Percentiles rank a stretch among this genome's conserved stretches.
Evolutionary conservation across 2,888 invertebrate species (phyloP).

Genomic region (Punctoribates punctum): DNA sequence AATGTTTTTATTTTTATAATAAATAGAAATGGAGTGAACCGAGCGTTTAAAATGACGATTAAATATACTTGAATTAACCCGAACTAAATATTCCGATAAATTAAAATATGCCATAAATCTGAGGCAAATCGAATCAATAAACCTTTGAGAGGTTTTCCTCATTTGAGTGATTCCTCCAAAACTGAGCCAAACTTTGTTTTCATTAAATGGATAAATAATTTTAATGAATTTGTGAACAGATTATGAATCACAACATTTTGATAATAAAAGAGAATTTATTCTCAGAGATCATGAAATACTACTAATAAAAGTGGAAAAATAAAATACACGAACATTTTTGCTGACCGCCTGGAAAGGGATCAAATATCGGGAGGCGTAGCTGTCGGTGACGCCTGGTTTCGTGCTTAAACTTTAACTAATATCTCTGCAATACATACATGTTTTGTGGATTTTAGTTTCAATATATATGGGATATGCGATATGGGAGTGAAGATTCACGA

Average conservation of each 20-base stretch:
- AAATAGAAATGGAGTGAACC: background rate
- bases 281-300: background rate
- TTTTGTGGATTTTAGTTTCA: slow-evolving; percentile 31
- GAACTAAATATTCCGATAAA: slow-evolving; percentile 8
- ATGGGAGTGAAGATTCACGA: slow-evolving; percentile 31
- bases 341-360: slow-evolving; percentile 37
- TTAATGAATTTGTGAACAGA: slow-evolving; percentile 21
- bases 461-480: background rate
- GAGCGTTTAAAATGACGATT: background rate
- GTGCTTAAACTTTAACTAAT: slow-evolving; percentile 39
- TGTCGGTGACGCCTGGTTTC: slow-evolving; percentile 35
- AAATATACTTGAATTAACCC: background rate
- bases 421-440: slow-evolving; percentile 24
- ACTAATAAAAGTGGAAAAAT: slow-evolving; percentile 19
- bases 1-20: background rate
- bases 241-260: slow-evolving; percentile 22
- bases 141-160: background rate
- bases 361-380: slow-evolving; percentile 37
- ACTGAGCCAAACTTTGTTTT: too few species aligned
- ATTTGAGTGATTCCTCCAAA: background rate
- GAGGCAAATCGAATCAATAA: background rate
- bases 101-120: background rate
- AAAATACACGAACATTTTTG: slow-evolving; percentile 31
- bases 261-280: background rate
- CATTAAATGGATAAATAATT: background rate